Base-by-base conservation (phyloP, 2,888 invertebrate species). In the Polydrusus tereticollis region DNA sequence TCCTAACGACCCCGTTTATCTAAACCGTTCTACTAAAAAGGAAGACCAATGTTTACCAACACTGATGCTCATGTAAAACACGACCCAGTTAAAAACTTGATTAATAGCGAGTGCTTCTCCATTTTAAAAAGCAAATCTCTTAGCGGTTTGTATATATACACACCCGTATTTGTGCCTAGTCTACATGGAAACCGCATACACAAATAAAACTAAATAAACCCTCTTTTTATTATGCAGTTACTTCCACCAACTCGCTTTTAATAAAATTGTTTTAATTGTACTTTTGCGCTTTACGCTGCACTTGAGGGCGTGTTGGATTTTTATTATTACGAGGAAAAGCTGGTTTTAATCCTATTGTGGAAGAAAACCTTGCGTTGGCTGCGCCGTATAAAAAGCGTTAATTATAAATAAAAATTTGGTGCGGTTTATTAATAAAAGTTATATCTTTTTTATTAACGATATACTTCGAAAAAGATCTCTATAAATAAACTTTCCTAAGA, bases 241-340 rank as follows among this genome's bases (percentile, higher is more conserved):
- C 65, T 71, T 71, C 71, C 60, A 66, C 65, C 66, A 16, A 66
- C 66, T 66, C 71, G 71, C 65, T 71, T 71, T 71, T 71, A 71
- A 71, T 71, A 71, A 71, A 71, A 71, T 71, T 71, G 71, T 66
- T 66, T 66, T 71, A 71, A 71, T 71, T 71, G 71, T 71, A 66
- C 65, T 71, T 71, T 71, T 71, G 71, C 71, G 71, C 71, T 71
- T 71, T 60, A 12, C 71, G 60, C 65, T 66, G 71, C 71, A 65
- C 71, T 71, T 71, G 43, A 71, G 60, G 60, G 71, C 71, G 71
- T 71, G 71, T 66, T 43, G 71, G 71, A 71, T 71, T 71, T 71
- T 66, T 66, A 71, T 71, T 66, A 71, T 71, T 71, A 60, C 66
- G 65, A 41, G 45, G 62, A 4, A 58, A 64, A 70, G 64, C 64